Conservation (phyloP, 2,113 vertebrate genomes). For the Jaculus jaculus region DNA sequence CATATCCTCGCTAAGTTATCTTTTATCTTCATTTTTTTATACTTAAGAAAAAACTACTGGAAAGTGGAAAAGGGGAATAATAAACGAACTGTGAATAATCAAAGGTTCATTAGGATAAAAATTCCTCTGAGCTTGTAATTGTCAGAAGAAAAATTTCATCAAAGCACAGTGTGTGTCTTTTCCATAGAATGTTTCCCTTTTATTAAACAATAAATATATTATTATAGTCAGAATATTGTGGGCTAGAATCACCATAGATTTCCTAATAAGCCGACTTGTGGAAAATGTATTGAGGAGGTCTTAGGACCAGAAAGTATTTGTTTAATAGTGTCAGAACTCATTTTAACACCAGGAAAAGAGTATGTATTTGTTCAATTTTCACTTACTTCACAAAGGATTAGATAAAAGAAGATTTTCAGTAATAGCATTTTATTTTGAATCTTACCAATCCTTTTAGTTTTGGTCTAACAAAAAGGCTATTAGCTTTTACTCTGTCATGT, state of each 20-base stretch:
- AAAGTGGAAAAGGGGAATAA: background rate
- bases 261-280: slow-evolving; percentile 1
- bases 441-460: slow-evolving; percentile 81
- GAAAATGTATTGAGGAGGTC: slow-evolving; percentile 12
- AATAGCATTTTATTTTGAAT: slow-evolving; percentile 82
- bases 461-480: slow-evolving; percentile 81
- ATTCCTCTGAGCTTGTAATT: background rate
- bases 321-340: slow-evolving; percentile 80
- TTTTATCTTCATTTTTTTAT: background rate
- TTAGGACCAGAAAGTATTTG: slow-evolving; percentile 75
- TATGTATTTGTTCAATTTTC: slow-evolving; percentile 80
- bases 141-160: background rate
- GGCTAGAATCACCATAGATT: background rate
- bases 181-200: background rate
- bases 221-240: background rate
- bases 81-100: background rate
- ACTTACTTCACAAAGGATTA: slow-evolving; percentile 77
- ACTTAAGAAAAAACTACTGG: background rate
- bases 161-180: background rate
- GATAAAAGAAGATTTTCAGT: slow-evolving; percentile 83
- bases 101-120: background rate
- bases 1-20: background rate
- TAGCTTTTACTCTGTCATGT: slow-evolving; percentile 77
- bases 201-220: background rate
- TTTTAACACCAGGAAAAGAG: slow-evolving; percentile 76